phyloP scores from a whole-genome alignment of 2,797 vertebrate genomes.

The Oophaga sylvatica region DNA sequence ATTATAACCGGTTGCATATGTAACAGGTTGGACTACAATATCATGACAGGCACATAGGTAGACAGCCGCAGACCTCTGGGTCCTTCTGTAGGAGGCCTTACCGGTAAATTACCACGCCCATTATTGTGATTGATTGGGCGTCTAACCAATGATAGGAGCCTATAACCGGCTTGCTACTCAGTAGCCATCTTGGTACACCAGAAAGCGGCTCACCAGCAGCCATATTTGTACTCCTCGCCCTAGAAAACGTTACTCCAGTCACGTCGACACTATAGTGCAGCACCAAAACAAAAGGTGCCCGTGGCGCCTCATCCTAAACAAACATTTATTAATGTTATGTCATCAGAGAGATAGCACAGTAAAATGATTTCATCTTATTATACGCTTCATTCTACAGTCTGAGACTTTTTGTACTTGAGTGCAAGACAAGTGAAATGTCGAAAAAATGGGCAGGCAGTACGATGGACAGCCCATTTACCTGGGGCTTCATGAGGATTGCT shows the following conservation, averaged over 20 bases:
- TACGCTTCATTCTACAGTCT: too few relatives aligned
- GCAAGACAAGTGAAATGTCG: background rate
- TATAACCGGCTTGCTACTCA: background rate
- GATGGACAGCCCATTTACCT: background rate
- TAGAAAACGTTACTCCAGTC: slow-evolving; percentile 53
- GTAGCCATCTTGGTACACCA: slow-evolving; percentile 32
- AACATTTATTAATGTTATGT: background rate
- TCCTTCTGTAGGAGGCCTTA: background rate
- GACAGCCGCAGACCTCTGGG: background rate
- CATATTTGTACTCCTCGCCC: slow-evolving; percentile 46
- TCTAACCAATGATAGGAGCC: slow-evolving; percentile 1
- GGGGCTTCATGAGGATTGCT: slow-evolving; percentile 1
- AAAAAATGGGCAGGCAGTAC: background rate
- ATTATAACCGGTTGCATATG: background rate
- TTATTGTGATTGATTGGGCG: background rate
- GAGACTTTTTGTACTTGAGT: too few relatives aligned
- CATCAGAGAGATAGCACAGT: background rate
- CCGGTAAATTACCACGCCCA: background rate
- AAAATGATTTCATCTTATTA: too few relatives aligned
- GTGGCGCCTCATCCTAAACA: background rate
- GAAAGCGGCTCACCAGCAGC: background rate
- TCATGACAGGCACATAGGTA: background rate
- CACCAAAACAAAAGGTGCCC: slow-evolving; percentile 54
- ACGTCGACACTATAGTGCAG: slow-evolving; percentile 43
- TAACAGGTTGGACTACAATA: too few relatives aligned